A percentile compares a stretch with the other conserved stretches of the same genome.
These are phyloP conservation scores for Hesperophylax magnus DNA, from an alignment of 1,140 invertebrate genomes.

Conservation along the genomic window DNA sequence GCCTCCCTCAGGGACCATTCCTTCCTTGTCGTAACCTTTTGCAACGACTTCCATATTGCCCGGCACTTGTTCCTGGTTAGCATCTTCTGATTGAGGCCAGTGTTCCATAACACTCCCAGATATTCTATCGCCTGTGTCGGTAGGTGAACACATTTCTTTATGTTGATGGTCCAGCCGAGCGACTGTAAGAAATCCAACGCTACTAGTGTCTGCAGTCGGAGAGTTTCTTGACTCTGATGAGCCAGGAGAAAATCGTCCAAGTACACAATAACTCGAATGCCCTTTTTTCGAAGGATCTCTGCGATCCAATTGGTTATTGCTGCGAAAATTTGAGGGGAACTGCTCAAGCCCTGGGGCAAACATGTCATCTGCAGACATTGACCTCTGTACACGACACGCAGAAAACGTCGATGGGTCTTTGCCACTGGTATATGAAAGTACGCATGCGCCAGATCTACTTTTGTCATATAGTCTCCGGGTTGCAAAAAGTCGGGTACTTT, in stretches of 20 bases:
- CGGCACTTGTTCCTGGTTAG: not conserved
- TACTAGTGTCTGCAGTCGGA: conserved; percentile 15
- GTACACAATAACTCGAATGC: conserved; percentile 58
- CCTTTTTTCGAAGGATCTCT: conserved; percentile 40
- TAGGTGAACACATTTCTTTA: conserved; percentile 57
- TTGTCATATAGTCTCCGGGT: no score
- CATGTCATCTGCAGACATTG: not conserved
- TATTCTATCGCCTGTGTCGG: conserved; percentile 59
- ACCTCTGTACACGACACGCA: not conserved
- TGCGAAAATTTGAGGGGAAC: no score
- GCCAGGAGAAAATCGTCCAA: no score
- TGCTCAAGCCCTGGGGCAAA: conserved; percentile 51
- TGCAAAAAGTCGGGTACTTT: conserved; percentile 56
- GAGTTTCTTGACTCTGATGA: conserved; percentile 40
- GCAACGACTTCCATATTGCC: not conserved
- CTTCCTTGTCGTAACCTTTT: not conserved
- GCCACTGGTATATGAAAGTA: conserved; percentile 3
- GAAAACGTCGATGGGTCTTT: not conserved
- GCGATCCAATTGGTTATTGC: conserved; percentile 54
- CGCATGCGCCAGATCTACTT: no score
- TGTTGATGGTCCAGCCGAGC: conserved; percentile 60
- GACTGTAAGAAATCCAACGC: conserved; percentile 43
- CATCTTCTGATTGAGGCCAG: conserved; percentile 21
- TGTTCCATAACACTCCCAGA: conserved; percentile 61
- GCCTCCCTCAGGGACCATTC: no score